Evolutionary conservation across 37 sponge, comb jelly and placozoan genomes (phyloP), one percentile per base, ranked within the genome.

Genomic region (Tethya wilhelma): DNA sequence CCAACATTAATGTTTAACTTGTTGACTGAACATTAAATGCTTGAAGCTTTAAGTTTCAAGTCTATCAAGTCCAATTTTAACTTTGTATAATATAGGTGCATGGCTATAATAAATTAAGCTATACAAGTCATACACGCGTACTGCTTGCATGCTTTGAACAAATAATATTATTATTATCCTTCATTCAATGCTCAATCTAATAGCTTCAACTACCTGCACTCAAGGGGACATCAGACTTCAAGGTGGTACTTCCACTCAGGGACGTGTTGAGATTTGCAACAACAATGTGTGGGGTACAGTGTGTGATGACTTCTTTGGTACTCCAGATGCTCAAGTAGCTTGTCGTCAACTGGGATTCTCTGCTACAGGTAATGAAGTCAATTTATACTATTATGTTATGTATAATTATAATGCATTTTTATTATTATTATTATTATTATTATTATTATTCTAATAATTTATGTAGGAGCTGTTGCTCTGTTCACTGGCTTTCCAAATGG

Each of bases 201-300:
- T 25, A 68, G 69, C 69, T 38, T n/a, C n/a, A n/a, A 62, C 23
- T 43, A 23, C 40, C 28, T 74, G 80, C 17, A 33, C 56, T 6
- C 39, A 73, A 29, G 83, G 83, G 29, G 83, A 43, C 12, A 59
- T 82, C 37, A 41, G 83, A 38, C 83, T 82, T 3, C 65, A 36
- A 34, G 73, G 62, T 30, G 67, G 66, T 34, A 55, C n/a, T 25
- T 11, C 2, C 9, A 72, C 63, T 26, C 32, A 41, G 49, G 86
- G 78, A 69, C 71, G 77, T 44, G 85, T 84, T 55, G 85, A 84
- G 49, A 44, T 84, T 23, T 76, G 78, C 71, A 59, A 67, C 62
- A 84, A 76, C 42, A 66, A 77, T 64, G 67, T 36, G 8, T 84
- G 85, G 78, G 78, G 78, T 57, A 84, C 78, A 42, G 85, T 84